A percentile compares a stretch with the other conserved stretches of the same genome.
Conservation (phyloP, 2,113 vertebrate genomes). For the Pogonocichla stellata region DNA sequence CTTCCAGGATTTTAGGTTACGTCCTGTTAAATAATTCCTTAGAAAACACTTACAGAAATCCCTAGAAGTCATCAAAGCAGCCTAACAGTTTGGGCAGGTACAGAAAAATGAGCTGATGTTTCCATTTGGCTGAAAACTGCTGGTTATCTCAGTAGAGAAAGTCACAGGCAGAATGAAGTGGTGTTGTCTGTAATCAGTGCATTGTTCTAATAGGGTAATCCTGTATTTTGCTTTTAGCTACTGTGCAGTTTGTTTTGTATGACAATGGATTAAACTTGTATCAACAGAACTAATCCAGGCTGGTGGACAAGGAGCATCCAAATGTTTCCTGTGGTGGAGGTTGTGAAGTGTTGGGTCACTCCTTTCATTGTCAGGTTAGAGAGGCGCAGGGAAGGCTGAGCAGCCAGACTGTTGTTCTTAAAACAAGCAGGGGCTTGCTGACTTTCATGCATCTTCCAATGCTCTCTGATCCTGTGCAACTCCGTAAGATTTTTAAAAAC, state of each 20-base stretch:
- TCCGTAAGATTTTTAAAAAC: neutral
- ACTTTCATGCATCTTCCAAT: neutral
- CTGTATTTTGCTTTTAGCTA: constrained; percentile 3
- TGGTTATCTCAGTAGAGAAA: neutral
- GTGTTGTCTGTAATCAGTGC: neutral
- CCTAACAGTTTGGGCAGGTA: neutral
- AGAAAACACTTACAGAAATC: neutral
- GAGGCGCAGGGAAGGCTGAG: neutral
- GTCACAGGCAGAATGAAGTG: neutral
- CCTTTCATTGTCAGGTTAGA: neutral
- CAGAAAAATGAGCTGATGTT: neutral
- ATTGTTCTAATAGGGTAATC: neutral
- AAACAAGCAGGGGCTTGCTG: neutral
- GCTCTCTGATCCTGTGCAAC: neutral
- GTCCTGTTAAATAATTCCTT: neutral
- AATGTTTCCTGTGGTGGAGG: neutral
- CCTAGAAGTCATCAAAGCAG: neutral
- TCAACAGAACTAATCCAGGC: neutral
- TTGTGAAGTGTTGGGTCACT: neutral
- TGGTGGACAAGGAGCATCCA: neutral
- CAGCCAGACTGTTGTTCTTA: neutral
- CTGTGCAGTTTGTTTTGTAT: neutral
- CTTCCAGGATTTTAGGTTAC: neutral
- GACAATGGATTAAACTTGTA: neutral
- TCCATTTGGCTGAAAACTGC: neutral